Percentiles rank a stretch among this genome's conserved stretches.
phyloP scores from a whole-genome alignment of 2,888 invertebrate species.

The Schrankia costaestrigalis region DNA sequence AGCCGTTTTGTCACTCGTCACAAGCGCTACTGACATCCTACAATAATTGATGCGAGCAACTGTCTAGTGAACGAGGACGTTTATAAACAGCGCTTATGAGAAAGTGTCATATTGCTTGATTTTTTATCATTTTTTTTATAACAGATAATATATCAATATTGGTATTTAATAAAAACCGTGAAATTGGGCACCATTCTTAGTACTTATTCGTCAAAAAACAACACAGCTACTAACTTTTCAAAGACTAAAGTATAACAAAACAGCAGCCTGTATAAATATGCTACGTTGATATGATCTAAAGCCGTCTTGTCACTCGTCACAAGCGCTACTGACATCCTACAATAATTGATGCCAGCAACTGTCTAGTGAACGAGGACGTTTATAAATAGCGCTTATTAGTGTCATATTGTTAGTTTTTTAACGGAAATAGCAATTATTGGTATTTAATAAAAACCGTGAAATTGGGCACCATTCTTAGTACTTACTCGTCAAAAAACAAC shows the following conservation, averaged over 20 bases:
- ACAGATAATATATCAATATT: conserved; percentile 3
- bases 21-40: conserved; percentile 46
- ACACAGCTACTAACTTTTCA: too few relatives aligned
- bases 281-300: conserved; percentile 62
- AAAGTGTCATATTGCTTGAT: conserved; percentile 28
- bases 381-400: conserved; percentile 29
- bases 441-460: neutral
- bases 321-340: conserved; percentile 46
- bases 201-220: too few relatives aligned
- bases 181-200: too few relatives aligned
- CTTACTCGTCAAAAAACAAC: too few relatives aligned
- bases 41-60: conserved; percentile 55
- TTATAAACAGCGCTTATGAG: conserved; percentile 28
- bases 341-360: conserved; percentile 55
- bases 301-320: conserved; percentile 61
- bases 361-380: conserved; percentile 41
- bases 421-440: conserved; percentile 1
- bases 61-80: conserved; percentile 41
- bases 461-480: too few relatives aligned
- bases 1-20: conserved; percentile 62
- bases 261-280: conserved; percentile 44
- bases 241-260: conserved; percentile 9
- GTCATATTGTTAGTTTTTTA: conserved; percentile 15
- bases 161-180: neutral
- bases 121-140: conserved; percentile 11